Evolutionary conservation across 2,113 vertebrate species (phyloP), one percentile per base, ranked within the genome.

Genomic region (Dolichallabes microphthalmus): DNA sequence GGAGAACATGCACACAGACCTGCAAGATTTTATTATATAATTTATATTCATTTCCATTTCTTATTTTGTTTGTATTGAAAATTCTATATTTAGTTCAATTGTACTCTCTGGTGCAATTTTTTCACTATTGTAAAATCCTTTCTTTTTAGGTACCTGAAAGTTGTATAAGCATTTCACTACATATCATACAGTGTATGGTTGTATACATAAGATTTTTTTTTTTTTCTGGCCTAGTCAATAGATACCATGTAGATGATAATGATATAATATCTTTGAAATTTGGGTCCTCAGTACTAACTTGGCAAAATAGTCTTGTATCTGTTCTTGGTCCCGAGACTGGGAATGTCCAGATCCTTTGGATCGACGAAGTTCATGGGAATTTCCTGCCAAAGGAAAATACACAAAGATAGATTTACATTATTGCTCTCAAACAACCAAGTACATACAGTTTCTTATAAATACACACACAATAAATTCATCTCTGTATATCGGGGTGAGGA

Each of bases 351-450:
- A 91, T 98, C 97, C 93, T 97, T 98, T 84, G 97, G 97, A 94
- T 99, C 97, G 88, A 97, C 96, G 92, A 99, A 99, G 89, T 99
- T 99, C 98, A 99, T 99, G 39, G 98, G 98, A 89, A 99, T 98
- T 96, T 98, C 97, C 97, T 99, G 88, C 90, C 88, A 64, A 88
- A 76, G 90, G 88, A 77, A 86, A 71, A 20, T 15, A 45, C 45
- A 17, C 22, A 68, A 57, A 78, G 10, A 64, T 27, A 61, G 25
- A 53, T 52, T 73, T 39, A 45, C 20, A 4, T 73, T 12, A 75
- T n/a, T 17, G 20, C 8, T 69, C 32, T 12, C 19, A 45, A 71
- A 45, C 68, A 35, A 19, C 19, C 30, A 69, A 19, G 8, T 69
- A 20, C 3, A 69, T 8, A 45, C 45, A 5, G 39, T 5, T 45